Evolutionary conservation across 1,140 invertebrate species (phyloP), one percentile per base, ranked within the genome.

Genomic region (Anastrepha obliqua): DNA sequence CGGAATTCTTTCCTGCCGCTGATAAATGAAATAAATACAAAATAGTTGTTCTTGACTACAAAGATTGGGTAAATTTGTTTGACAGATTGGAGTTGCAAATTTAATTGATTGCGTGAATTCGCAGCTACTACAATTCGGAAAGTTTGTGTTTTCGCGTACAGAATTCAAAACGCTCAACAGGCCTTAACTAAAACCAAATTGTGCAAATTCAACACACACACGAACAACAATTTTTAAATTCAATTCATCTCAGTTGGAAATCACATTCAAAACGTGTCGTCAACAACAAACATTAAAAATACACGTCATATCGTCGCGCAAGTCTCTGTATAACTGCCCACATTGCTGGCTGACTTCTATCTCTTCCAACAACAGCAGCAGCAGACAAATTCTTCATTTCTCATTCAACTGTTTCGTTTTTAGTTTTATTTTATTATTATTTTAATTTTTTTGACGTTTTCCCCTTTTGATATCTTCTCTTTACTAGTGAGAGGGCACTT

Each of bases 251-350:
- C 51, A 55, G 11, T 55, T 55, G 42, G 42, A 55, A 55, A 74
- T 44, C 67, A 47, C 44, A 74, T n/a, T 47, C 67, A 42, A 42
- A 70, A 70, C 65, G 39, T 39, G 39, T 42, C 65, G 29, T 8
- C 11, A 7, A 70, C 65, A 42, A 70, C 39, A 70, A 74, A 47
- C 67, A 7, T 2, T 17, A 74, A 13, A 47, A 74, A 44, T 74
- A 81, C 74, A 81, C 74, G 74, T 81, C 47, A 81, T 9, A 81
- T 55, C 74, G 20, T 3, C 51, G 51, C 74, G 74, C 74, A 47
- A 81, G 11, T 11, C 74, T 81, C 74, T 81, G 51, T 29, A 55
- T 47, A 81, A 81, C 74, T 81, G 74, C 42, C 74, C 74, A 81
- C 47, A n/a, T 5, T n/a, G 17, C 47, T 81, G 44, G 74, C 74